Conservation (phyloP, 2,888 invertebrate species). For the Dryomyza anilis region DNA sequence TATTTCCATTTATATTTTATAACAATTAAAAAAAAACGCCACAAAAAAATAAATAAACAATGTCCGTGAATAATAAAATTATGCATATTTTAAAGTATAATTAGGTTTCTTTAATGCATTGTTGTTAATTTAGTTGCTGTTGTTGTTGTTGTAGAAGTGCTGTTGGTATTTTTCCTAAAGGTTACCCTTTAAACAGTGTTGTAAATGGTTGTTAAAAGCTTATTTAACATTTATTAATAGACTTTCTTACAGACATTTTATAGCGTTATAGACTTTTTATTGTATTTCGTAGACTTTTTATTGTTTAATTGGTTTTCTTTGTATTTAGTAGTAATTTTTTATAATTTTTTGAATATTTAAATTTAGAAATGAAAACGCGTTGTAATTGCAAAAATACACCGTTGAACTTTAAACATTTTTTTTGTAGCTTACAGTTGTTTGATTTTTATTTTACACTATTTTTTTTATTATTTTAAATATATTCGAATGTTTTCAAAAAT, state of each 20-base stretch:
- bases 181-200: slow-evolving; percentile 1
- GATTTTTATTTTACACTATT: background rate
- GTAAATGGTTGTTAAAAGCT: background rate
- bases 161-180: background rate
- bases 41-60: slow-evolving; percentile 8
- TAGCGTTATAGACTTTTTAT: too few species aligned
- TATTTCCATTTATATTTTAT: background rate
- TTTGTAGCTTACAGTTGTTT: too few species aligned
- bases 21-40: slow-evolving; percentile 18
- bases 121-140: too few species aligned
- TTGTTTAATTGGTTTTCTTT: too few species aligned
- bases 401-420: too few species aligned
- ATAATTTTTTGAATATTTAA: too few species aligned
- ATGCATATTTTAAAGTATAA: slow-evolving; percentile 6
- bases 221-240: background rate
- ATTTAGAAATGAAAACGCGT: too few species aligned
- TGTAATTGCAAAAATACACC: too few species aligned
- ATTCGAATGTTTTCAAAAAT: background rate
- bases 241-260: background rate
- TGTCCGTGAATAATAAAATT: slow-evolving; percentile 14
- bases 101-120: background rate
- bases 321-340: too few species aligned
- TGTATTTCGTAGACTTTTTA: too few species aligned
- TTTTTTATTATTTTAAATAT: background rate
- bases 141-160: background rate